Evolutionary conservation across 1,140 invertebrate genomes (phyloP).

Genomic region (Caenorhabditis inopinata): DNA sequence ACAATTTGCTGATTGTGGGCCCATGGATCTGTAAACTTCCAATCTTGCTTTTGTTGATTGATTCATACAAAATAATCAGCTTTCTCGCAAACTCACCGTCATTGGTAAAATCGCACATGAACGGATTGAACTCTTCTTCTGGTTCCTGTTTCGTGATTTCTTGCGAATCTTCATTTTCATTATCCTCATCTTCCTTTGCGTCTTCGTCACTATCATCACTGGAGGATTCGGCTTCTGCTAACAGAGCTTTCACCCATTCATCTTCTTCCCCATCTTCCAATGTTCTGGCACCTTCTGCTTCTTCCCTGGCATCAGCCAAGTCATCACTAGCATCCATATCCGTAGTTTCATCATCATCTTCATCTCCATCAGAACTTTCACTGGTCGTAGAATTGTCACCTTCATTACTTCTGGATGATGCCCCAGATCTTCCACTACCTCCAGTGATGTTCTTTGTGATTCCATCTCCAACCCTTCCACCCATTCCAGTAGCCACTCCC

Average conservation of each 20-base stretch:
- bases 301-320: background rate
- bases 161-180: constrained; percentile 30
- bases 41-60: background rate
- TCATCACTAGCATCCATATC: constrained; percentile 32
- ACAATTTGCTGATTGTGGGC: constrained; percentile 67
- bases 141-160: background rate
- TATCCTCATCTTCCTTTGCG: constrained; percentile 36
- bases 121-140: constrained; percentile 61
- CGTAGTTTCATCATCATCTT: constrained; percentile 42
- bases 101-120: constrained; percentile 56
- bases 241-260: constrained; percentile 45
- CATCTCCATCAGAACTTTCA: background rate
- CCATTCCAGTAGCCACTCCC: constrained; percentile 15
- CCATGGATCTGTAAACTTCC: constrained; percentile 50
- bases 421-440: background rate
- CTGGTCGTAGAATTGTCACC: background rate
- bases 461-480: constrained; percentile 33
- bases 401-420: background rate
- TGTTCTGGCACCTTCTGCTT: constrained; percentile 1
- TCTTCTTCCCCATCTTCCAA: constrained; percentile 44
- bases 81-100: constrained; percentile 35
- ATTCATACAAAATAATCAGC: background rate
- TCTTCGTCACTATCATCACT: constrained; percentile 41
- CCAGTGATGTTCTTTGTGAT: background rate
- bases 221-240: constrained; percentile 50